These are phyloP conservation scores for Trinectes maculatus DNA, from an alignment of 2,113 vertebrate species.

Conservation along the genomic window DNA sequence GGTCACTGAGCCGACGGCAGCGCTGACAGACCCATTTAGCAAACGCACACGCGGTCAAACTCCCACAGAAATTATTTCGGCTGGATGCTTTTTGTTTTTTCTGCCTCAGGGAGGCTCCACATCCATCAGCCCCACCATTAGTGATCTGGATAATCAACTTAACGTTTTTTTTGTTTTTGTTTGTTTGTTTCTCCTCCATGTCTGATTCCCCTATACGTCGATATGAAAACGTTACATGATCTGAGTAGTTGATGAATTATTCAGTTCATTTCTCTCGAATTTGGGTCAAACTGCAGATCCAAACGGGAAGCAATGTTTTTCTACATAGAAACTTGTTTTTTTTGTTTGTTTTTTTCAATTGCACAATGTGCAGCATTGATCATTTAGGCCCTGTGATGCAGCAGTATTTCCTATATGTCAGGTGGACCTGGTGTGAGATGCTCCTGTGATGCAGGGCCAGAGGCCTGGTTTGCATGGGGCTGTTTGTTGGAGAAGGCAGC, in stretches of 20 bases:
- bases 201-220: neutral
- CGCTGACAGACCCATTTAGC: constrained; percentile 9
- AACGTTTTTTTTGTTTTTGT: neutral
- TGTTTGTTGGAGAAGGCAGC: constrained; percentile 9
- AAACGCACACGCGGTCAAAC: constrained; percentile 53
- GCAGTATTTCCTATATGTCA: neutral
- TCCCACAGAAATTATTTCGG: constrained; percentile 65
- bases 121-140: neutral
- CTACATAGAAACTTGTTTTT: no score
- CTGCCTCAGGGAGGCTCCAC: neutral
- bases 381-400: neutral
- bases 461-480: neutral
- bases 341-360: no score
- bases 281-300: neutral
- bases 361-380: neutral
- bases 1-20: constrained; percentile 57
- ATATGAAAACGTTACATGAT: neutral
- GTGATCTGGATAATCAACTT: neutral
- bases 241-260: neutral
- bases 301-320: neutral
- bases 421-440: neutral
- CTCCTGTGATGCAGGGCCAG: constrained; percentile 4
- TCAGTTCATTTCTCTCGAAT: constrained; percentile 8
- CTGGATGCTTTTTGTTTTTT: constrained; percentile 24
- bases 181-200: no score